Base-by-base conservation (phyloP, 2,888 invertebrate species). In the Drosophila flavopinicola region DNA sequence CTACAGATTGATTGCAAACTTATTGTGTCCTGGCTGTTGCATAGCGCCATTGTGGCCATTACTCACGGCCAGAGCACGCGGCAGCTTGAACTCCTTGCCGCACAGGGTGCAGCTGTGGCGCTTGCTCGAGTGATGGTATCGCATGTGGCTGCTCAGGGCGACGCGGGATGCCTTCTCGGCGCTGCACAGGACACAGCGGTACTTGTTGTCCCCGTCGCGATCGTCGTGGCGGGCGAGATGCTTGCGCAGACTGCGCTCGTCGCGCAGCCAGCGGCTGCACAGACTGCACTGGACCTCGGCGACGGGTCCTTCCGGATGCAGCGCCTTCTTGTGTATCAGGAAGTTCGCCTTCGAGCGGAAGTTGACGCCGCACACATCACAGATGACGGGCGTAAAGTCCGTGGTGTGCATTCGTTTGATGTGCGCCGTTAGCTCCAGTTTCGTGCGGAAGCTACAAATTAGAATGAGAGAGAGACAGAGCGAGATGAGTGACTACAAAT, bases 291-390 rank as follows among this genome's bases (percentile, higher is more conserved):
- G 85, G n/a, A 71, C 85, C 65, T 85, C 85, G 7, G 77, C 85
- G 11, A 77, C 69, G 9, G 77, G 75, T 6, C 86, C 82, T 1
- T 78, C 88, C 41, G 85, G 88, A 75, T 85, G 85, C 23, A 85
- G 53, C 0, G 77, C 71, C 56, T 87, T 82, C 29, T 86, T 83
- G 49, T 85, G 85, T 44, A 79, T 83, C 0, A 74, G 56, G 9
- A 85, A 88, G 35, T 86, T 85, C 0, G 85, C 77, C 60, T 85
- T 85, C 17, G 87, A 84, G 0, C 88, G 84, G 10, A 85, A 85
- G 23, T 86, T 49, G 0, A 64, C 75, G 6, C 85, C 85, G 20
- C 85, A 85, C 25, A 88, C 75, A 38, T 85, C 88, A 32, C 88
- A 88, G 20, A 88, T 88, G 10, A 88, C 59, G 6, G 88, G 87